A percentile compares a stretch with the other conserved stretches of the same genome.
Conservation (phyloP, 1,140 invertebrate genomes). For the Diorhabda sublineata region DNA sequence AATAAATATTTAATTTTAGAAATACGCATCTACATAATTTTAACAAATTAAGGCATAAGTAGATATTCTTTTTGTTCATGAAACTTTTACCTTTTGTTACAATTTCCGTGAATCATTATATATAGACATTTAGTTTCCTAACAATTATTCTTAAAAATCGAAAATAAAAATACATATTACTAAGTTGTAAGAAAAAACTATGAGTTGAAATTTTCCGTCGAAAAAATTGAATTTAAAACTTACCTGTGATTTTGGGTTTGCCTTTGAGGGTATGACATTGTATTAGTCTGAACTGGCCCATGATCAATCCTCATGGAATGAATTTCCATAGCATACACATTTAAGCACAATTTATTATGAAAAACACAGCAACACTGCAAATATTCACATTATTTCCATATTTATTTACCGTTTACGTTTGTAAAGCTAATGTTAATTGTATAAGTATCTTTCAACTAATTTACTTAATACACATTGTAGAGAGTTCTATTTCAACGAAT, state of each 20-base stretch:
- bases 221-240: constrained; percentile 19
- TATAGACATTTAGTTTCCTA: neutral
- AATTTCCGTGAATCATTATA: neutral
- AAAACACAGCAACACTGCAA: constrained; percentile 26
- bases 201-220: neutral
- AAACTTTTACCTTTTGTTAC: no score
- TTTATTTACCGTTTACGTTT: constrained; percentile 16
- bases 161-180: neutral
- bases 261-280: constrained; percentile 43
- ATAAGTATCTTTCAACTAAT: neutral
- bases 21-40: no score
- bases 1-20: no score
- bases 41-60: no score
- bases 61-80: no score
- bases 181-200: neutral
- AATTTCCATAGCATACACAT: constrained; percentile 44
- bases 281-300: constrained; percentile 42
- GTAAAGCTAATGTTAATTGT: neutral
- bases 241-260: constrained; percentile 41
- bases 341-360: constrained; percentile 33
- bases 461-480: constrained; percentile 9
- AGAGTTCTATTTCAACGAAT: neutral
- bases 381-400: constrained; percentile 22
- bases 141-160: neutral
- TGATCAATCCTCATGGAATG: constrained; percentile 44